Percentiles rank a stretch among this genome's conserved stretches.
Evolutionary conservation across 2,113 vertebrate genomes (phyloP).

Genomic region (Perccottus glenii): DNA sequence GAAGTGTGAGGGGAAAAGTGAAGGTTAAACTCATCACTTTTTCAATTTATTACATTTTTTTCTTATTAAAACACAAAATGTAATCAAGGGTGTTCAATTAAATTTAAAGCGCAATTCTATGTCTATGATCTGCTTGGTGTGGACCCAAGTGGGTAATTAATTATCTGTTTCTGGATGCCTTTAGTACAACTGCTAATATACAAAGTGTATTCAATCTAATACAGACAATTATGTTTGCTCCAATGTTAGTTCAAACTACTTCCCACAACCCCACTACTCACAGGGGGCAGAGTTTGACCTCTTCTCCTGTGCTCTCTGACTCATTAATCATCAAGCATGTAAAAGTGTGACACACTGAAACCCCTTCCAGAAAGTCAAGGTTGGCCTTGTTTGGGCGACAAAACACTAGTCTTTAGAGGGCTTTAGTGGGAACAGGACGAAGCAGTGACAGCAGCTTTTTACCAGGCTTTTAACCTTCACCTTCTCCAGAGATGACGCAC

Average conservation of each 20-base stretch:
- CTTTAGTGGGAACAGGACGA: background rate
- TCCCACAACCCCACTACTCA: background rate
- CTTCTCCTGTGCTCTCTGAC: background rate
- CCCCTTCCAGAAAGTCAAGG: conserved; percentile 4
- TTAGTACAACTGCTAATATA: too few species aligned
- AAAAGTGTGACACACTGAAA: background rate
- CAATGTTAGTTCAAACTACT: background rate
- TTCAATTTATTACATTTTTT: background rate
- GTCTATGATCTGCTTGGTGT: too few species aligned
- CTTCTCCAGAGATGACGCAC: background rate
- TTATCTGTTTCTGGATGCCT: too few species aligned
- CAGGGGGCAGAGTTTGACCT: background rate
- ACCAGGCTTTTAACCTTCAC: too few species aligned
- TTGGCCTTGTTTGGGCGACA: conserved; percentile 1
- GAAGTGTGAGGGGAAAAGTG: too few species aligned
- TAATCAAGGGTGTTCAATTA: too few species aligned
- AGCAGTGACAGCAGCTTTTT: too few species aligned
- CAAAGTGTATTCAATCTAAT: too few species aligned
- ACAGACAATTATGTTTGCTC: background rate
- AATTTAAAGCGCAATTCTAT: too few species aligned
- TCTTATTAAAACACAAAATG: background rate
- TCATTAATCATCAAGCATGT: background rate
- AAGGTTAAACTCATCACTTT: background rate
- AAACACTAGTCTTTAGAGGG: background rate
- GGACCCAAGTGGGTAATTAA: background rate